Conservation (phyloP, 2,113 vertebrate species). For the Chionis minor region DNA sequence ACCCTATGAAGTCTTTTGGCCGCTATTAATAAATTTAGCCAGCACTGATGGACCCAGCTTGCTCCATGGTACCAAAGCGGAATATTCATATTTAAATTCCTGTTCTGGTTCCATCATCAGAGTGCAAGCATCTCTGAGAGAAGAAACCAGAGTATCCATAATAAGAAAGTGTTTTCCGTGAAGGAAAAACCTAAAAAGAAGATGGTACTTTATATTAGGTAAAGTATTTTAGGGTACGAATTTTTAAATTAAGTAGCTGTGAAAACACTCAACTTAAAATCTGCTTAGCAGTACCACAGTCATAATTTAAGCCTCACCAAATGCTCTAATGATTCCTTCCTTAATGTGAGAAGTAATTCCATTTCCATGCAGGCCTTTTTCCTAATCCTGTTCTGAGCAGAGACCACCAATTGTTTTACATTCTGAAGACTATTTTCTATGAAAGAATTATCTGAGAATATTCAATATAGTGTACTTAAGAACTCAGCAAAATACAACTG, state of each 20-base stretch:
- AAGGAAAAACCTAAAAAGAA: neutral
- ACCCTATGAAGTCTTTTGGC: neutral
- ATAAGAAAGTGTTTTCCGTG: neutral
- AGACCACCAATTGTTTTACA: constrained; percentile 41
- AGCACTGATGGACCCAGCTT: neutral
- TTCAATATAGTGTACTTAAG: neutral
- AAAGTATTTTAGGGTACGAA: neutral
- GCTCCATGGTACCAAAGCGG: neutral
- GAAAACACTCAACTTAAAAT: constrained; percentile 21
- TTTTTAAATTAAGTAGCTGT: constrained; percentile 21
- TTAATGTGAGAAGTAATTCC: constrained; percentile 58
- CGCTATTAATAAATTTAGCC: neutral
- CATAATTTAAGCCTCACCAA: constrained; percentile 35
- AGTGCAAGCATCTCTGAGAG: neutral
- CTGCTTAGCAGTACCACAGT: constrained; percentile 20
- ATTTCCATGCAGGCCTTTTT: constrained; percentile 33
- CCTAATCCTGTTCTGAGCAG: constrained; percentile 28
- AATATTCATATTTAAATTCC: neutral
- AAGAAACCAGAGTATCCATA: neutral
- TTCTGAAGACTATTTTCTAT: neutral
- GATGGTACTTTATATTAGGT: neutral
- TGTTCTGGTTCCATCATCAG: neutral
- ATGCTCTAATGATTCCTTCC: constrained; percentile 48
- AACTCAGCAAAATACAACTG: neutral
- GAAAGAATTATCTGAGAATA: neutral